Percentiles rank a stretch among this genome's conserved stretches.
phyloP scores from a whole-genome alignment of 2,797 vertebrate genomes.

The Pantherophis vulpinus region DNA sequence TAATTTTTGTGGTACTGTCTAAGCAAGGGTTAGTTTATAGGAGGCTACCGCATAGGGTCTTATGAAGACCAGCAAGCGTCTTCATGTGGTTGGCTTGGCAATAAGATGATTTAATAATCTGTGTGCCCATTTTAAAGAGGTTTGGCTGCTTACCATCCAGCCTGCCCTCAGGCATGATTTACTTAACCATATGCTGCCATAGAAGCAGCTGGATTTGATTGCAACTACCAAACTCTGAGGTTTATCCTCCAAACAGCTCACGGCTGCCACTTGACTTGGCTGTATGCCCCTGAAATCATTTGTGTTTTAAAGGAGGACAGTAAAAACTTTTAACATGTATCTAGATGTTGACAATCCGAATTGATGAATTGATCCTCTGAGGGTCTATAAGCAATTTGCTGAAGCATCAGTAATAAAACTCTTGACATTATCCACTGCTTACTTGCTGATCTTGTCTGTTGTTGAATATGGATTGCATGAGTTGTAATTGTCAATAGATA shows the following conservation, averaged over 20 bases:
- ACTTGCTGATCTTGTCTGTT: constrained; percentile 58
- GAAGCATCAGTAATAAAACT: constrained; percentile 70
- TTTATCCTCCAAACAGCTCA: constrained; percentile 58
- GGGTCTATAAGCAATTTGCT: constrained; percentile 65
- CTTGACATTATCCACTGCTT: constrained; percentile 64
- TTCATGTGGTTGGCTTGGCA: constrained; percentile 69
- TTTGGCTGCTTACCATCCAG: constrained; percentile 68
- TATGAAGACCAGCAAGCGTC: constrained; percentile 66
- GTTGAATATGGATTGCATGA: constrained; percentile 26
- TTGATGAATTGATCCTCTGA: constrained; percentile 67
- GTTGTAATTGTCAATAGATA: background rate
- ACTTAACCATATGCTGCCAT: constrained; percentile 68
- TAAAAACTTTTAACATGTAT: constrained; percentile 59
- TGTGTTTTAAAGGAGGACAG: constrained; percentile 60
- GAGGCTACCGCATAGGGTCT: constrained; percentile 68
- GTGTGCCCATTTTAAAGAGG: constrained; percentile 68
- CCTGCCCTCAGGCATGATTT: constrained; percentile 65
- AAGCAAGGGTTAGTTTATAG: constrained; percentile 68
- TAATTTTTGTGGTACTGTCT: constrained; percentile 63
- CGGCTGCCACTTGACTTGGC: constrained; percentile 64
- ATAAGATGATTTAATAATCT: constrained; percentile 72
- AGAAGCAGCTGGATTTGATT: constrained; percentile 71
- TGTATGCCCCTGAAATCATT: constrained; percentile 62
- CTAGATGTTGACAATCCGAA: constrained; percentile 65
- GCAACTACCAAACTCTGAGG: constrained; percentile 61